phyloP scores from a whole-genome alignment of 2,113 vertebrate species.

The Tupaia tana region DNA sequence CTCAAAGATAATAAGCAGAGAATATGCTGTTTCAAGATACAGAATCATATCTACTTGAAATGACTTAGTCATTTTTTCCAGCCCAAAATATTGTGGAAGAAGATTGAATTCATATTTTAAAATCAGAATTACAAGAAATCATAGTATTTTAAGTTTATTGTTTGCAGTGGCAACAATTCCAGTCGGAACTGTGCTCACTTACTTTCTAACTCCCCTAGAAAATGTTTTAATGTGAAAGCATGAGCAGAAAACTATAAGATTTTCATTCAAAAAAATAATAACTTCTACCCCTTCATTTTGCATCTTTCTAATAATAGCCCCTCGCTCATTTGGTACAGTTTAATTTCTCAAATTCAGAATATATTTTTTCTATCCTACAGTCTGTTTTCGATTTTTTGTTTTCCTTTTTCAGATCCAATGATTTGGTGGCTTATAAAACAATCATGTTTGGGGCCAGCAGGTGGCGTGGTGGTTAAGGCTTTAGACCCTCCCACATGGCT shows the following conservation, averaged over 20 bases:
- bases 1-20: slow-evolving; percentile 45
- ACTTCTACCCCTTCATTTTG: neutral
- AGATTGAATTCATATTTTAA: neutral
- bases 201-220: neutral
- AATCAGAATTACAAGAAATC: neutral
- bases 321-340: neutral
- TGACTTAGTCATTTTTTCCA: neutral
- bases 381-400: neutral
- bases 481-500: too few relatives aligned
- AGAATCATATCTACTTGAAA: slow-evolving; percentile 20
- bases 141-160: neutral
- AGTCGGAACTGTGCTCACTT: neutral
- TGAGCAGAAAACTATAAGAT: neutral
- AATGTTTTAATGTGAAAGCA: neutral
- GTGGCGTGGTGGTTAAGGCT: too few relatives aligned
- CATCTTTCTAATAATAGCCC: neutral
- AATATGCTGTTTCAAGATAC: slow-evolving; percentile 19
- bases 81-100: neutral
- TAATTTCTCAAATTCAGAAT: neutral
- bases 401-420: neutral
- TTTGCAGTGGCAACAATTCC: neutral
- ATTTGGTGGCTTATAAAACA: neutral
- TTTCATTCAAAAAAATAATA: neutral
- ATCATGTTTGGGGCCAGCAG: too few relatives aligned
- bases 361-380: neutral